Base-by-base conservation (phyloP, 2,888 invertebrate genomes). In the Ganaspis brasiliensis region DNA sequence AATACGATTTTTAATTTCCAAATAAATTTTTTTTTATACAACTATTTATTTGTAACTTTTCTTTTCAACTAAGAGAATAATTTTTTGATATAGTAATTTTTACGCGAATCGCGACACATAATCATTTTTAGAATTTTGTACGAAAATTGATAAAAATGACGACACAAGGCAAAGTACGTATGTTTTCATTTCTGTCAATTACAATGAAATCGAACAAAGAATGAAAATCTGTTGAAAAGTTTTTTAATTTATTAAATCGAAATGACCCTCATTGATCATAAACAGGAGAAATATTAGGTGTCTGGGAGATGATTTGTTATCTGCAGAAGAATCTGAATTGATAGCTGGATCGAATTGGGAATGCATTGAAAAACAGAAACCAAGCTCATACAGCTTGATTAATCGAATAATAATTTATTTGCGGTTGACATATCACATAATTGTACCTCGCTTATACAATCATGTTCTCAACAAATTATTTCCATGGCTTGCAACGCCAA, bases 381-480 rank as follows among this genome's bases (percentile, higher is more conserved):
- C 31, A 31, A 31, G 2, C 31, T 52, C 19, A 52, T 52, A 52
- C 19, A 9, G 52, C 16, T 52, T 52, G 16, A 19, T 52, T 31
- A 2, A 31, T 31, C 31, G 31, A 52, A 52, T 52, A 52, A 31
- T 31, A 52, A 52, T 52, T 52, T 52, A 52, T 52, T 52, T 52
- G 52, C 52, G 19, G 52, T 19, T 52, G 52, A 52, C 52, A 52
- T 52, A 52, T 52, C 52, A 52, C 52, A 52, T 52, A 52, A 16
- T 49, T 49, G 49, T 52, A 52, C 52, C 52, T 5, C 52, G 19
- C 52, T 19, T 16, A 52, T 19, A 52, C 52, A 52, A 52, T 52
- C 52, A 52, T 52, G 19, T 19, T 52, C 19, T 19, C 52, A 52
- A 52, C 52, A 52, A 52, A 52, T 52, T 52, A 52, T 52, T 52